phyloP scores from a whole-genome alignment of 2,888 invertebrate genomes.

The Acleris holmiana region DNA sequence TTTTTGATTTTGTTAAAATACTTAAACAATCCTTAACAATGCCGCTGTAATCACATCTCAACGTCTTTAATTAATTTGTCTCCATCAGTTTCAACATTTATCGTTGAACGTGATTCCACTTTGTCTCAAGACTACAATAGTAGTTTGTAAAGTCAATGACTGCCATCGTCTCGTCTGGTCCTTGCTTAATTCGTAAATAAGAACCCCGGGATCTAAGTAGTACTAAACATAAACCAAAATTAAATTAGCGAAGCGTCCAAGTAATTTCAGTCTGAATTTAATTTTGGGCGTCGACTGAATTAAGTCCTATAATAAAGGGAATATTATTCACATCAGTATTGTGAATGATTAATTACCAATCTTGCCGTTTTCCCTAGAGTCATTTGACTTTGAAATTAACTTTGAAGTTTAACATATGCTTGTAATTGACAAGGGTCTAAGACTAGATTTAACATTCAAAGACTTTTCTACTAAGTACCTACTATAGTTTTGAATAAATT shows the following conservation, averaged over 20 bases:
- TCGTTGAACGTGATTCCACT: not conserved
- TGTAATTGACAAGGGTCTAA: too few species aligned
- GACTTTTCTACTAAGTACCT: too few species aligned
- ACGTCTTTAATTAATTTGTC: not conserved
- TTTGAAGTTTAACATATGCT: too few species aligned
- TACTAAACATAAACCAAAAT: constrained; percentile 26
- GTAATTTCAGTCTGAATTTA: constrained; percentile 13
- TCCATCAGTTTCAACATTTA: not conserved
- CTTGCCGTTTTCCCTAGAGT: not conserved
- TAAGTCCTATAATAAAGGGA: not conserved
- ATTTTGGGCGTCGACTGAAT: constrained; percentile 12
- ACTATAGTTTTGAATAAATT: too few species aligned
- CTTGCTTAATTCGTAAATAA: constrained; percentile 23
- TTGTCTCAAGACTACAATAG: constrained; percentile 7
- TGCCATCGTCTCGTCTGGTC: constrained; percentile 13
- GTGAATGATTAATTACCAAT: not conserved
- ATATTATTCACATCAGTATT: constrained; percentile 17
- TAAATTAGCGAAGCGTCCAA: constrained; percentile 25
- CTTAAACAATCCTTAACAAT: too few species aligned
- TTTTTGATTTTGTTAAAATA: too few species aligned
- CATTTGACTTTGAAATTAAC: not conserved
- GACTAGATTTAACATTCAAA: too few species aligned
- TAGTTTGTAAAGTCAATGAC: constrained; percentile 17
- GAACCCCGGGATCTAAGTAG: constrained; percentile 20
- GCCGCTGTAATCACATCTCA: too few species aligned